phyloP scores from a whole-genome alignment of 2,797 vertebrate species.

The Synanceia verrucosa region DNA sequence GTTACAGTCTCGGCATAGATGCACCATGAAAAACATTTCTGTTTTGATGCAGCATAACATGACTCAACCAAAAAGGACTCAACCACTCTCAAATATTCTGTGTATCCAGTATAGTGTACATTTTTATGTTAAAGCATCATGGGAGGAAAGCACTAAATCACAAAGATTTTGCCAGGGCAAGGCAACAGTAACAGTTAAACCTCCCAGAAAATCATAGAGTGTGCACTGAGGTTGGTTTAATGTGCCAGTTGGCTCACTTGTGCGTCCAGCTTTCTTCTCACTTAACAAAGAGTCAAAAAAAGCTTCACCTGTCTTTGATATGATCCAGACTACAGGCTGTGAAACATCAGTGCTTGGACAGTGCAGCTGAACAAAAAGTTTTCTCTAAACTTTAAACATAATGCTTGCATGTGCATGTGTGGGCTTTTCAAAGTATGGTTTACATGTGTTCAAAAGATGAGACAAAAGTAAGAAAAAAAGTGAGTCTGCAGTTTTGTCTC shows the following conservation, averaged over 20 bases:
- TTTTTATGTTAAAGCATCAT: not conserved
- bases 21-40: not conserved
- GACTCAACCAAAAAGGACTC: not conserved
- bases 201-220: slow-evolving; percentile 13
- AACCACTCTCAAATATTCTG: not conserved
- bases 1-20: slow-evolving; percentile 8
- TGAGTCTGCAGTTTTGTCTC: slow-evolving; percentile 30
- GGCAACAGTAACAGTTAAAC: not conserved
- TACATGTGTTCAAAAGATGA: not conserved
- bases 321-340: slow-evolving; percentile 1
- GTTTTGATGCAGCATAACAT: not conserved
- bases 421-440: not conserved
- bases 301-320: slow-evolving; percentile 30
- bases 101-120: not conserved
- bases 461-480: not conserved
- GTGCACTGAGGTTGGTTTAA: not conserved
- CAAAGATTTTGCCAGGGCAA: not conserved
- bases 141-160: not conserved
- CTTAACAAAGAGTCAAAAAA: not conserved
- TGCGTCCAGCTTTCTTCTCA: slow-evolving; percentile 4
- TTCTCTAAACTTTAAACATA: not conserved
- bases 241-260: not conserved
- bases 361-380: not conserved
- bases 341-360: not conserved
- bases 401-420: not conserved